Evolutionary conservation across 2,888 invertebrate species (phyloP), one percentile per base, ranked within the genome.

Genomic region (Oxycera nigricornis): DNA sequence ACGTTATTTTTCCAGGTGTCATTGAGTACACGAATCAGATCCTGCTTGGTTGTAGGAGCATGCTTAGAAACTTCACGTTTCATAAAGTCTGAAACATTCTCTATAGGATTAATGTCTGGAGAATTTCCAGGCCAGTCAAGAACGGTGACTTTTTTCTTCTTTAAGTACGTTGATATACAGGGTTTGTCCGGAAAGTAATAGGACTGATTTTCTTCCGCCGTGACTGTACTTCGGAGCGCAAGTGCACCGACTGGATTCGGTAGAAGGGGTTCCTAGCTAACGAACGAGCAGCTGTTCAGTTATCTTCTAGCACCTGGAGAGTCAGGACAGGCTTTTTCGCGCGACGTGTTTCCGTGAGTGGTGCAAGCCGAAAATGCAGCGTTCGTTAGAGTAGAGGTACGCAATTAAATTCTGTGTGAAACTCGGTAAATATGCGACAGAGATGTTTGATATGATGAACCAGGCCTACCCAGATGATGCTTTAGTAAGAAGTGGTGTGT

Each of bases 381-480:
- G 22, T n/a, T n/a, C n/a, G n/a, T n/a, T n/a, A n/a, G n/a, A n/a
- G n/a, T n/a, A n/a, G n/a, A n/a, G n/a, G n/a, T n/a, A n/a, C n/a
- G n/a, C n/a, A n/a, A n/a, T n/a, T 55, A 55, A 55, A 55, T 22
- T 55, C 55, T 55, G 1, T 55, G 17, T 55, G 46, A 46, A 46
- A 46, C 46, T 46, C 46, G 14, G 46, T 46, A 3, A 46, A 46
- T 46, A 14, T 46, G 17, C 55, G 55, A 55, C 55, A 55, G 55
- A 55, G 2, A 55, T 24, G 55, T 55, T 55, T 55, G 55, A 55
- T 55, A 55, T 55, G 55, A 55, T 55, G 55, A 55, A 55, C 22
- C 55, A 55, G 55, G 55, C 55, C 55, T 55, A 55, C 55, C 55
- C 55, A 55, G 55, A 55, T 55, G 55, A 55, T 55, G 55, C 55